A percentile compares a stretch with the other conserved stretches of the same genome.
These are phyloP conservation scores for Neosalanx taihuensis DNA, from an alignment of 2,797 vertebrate genomes.

Conservation along the genomic window DNA sequence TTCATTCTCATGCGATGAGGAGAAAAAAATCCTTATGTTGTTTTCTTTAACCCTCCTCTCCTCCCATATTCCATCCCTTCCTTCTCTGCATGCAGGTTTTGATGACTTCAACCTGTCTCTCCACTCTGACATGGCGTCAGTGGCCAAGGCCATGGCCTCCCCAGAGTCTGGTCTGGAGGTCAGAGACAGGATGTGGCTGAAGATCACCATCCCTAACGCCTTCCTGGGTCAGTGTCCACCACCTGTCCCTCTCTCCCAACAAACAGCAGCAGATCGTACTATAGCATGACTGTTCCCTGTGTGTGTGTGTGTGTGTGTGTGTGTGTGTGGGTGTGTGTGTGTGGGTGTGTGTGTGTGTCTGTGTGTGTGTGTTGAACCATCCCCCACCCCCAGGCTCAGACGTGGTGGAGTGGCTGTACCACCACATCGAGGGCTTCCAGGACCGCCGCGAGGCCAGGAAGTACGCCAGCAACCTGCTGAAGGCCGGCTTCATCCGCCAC, in stretches of 20 bases:
- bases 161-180: conserved; percentile 92
- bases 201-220: conserved; percentile 93
- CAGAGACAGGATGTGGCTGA: conserved; percentile 85
- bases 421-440: conserved; percentile 73
- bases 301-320: not conserved
- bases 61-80: not conserved
- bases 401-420: conserved; percentile 74
- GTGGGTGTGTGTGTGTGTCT: not conserved
- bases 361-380: too few relatives aligned
- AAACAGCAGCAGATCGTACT: too few relatives aligned
- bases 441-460: conserved; percentile 73
- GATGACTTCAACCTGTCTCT: conserved; percentile 87
- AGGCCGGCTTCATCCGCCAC: conserved; percentile 71
- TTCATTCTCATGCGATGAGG: conserved; percentile 33
- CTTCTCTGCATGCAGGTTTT: conserved; percentile 68
- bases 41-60: conserved; percentile 27
- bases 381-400: conserved; percentile 57
- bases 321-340: too few relatives aligned
- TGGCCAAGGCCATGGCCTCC: conserved; percentile 92
- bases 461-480: conserved; percentile 70
- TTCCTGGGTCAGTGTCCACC: conserved; percentile 76
- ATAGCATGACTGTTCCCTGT: not conserved
- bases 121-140: conserved; percentile 91
- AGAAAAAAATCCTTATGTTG: not conserved
- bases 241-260: too few relatives aligned